phyloP scores from a whole-genome alignment of 1,140 invertebrate genomes.

The Batillaria attramentaria region DNA sequence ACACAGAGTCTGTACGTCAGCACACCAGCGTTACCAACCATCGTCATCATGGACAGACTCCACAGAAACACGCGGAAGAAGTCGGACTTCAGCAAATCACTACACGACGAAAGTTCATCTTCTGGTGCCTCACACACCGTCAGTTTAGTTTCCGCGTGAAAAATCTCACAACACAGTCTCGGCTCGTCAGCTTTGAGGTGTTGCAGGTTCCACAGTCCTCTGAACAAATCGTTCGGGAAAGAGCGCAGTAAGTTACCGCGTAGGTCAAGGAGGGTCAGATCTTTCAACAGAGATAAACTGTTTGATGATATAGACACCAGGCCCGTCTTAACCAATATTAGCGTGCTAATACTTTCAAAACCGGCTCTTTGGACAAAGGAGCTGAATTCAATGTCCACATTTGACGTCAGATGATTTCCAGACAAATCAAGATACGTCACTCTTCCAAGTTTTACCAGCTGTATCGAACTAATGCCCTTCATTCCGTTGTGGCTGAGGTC shows the following conservation, averaged over 20 bases:
- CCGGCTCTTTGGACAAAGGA: constrained; percentile 18
- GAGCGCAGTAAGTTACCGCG: neutral
- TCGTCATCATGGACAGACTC: neutral
- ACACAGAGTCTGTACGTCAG: neutral
- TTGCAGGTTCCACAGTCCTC: neutral
- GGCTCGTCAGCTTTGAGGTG: neutral
- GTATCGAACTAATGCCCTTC: neutral
- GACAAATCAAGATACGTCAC: constrained; percentile 27
- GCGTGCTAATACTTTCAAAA: constrained; percentile 33
- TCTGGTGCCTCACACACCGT: neutral
- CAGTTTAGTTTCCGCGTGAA: neutral
- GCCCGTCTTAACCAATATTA: constrained; percentile 14
- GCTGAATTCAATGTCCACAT: constrained; percentile 30
- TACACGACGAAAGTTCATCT: constrained; percentile 15
- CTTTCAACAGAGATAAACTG: neutral
- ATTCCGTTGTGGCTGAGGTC: constrained; percentile 27
- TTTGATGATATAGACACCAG: neutral
- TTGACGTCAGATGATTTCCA: constrained; percentile 28
- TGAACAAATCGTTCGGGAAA: neutral
- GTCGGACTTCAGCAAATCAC: neutral
- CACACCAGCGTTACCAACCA: neutral
- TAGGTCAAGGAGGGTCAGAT: neutral
- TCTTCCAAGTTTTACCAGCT: constrained; percentile 11
- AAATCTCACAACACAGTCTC: neutral
- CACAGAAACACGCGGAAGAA: neutral